A percentile compares a stretch with the other conserved stretches of the same genome.
These are phyloP conservation scores for Pantherophis vulpinus DNA, from an alignment of 2,797 vertebrate species.

Conservation along the genomic window DNA sequence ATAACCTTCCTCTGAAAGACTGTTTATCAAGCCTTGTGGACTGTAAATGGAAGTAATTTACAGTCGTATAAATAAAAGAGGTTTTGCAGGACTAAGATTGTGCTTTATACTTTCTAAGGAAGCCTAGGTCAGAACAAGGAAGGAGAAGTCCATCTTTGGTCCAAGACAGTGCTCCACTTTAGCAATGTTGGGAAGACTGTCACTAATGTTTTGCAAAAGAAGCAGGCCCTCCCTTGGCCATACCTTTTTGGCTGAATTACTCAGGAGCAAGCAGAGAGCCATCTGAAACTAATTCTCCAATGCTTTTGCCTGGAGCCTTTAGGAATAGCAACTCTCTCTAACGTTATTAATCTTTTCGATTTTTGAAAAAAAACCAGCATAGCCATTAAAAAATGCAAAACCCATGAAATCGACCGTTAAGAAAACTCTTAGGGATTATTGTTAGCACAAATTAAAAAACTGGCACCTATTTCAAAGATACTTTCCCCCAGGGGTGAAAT, in stretches of 20 bases:
- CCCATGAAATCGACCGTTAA: neutral
- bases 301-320: neutral
- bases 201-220: neutral
- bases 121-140: too few species aligned
- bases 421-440: neutral
- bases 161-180: too few species aligned
- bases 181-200: neutral
- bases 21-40: too few species aligned
- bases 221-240: neutral
- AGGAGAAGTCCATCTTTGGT: too few species aligned
- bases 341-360: neutral
- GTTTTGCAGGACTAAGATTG: too few species aligned
- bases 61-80: too few species aligned
- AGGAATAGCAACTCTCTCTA: neutral
- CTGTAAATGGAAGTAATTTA: too few species aligned
- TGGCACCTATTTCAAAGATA: too few species aligned
- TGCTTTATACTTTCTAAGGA: too few species aligned
- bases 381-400: neutral
- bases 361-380: neutral
- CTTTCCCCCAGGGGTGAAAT: too few species aligned
- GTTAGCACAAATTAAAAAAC: too few species aligned
- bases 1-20: too few species aligned
- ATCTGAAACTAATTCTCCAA: conserved; percentile 3
- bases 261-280: neutral
- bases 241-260: neutral